These are phyloP conservation scores for Phorcus lineatus DNA, from an alignment of 2,888 invertebrate genomes.

Conservation along the genomic window DNA sequence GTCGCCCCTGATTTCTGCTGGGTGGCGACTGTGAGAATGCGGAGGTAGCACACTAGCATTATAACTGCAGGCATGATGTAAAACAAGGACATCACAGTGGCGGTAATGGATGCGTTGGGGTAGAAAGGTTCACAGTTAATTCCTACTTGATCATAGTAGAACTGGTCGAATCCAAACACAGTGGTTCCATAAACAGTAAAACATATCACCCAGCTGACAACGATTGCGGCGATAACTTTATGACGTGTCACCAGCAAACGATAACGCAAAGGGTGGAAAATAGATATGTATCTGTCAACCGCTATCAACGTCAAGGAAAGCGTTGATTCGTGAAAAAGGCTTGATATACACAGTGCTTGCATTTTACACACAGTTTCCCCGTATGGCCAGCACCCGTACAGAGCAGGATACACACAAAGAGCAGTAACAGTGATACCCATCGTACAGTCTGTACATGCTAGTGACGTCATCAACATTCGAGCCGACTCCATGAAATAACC, in stretches of 20 bases:
- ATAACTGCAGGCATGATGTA: constrained; percentile 43
- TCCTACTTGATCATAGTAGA: constrained; percentile 48
- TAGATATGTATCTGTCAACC: constrained; percentile 45
- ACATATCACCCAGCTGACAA: constrained; percentile 40
- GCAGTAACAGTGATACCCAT: constrained; percentile 47
- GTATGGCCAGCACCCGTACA: constrained; percentile 48
- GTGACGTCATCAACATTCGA: constrained; percentile 46
- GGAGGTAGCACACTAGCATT: constrained; percentile 44
- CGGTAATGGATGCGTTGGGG: constrained; percentile 42
- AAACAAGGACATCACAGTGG: constrained; percentile 43
- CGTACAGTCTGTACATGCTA: constrained; percentile 45
- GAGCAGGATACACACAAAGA: constrained; percentile 43
- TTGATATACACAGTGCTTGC: constrained; percentile 44
- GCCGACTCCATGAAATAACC: constrained; percentile 42
- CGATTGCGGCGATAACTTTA: constrained; percentile 38
- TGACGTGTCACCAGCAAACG: constrained; percentile 42
- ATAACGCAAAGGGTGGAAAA: constrained; percentile 41
- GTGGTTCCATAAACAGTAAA: constrained; percentile 43
- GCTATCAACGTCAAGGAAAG: constrained; percentile 44
- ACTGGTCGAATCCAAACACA: constrained; percentile 45
- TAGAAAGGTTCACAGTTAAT: constrained; percentile 52
- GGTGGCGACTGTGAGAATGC: constrained; percentile 8
- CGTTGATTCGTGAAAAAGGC: constrained; percentile 50
- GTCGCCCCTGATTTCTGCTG: constrained; percentile 1
- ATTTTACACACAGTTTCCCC: constrained; percentile 44